Conservation (phyloP, 2,888 invertebrate species). For the Dryobota labecula region DNA sequence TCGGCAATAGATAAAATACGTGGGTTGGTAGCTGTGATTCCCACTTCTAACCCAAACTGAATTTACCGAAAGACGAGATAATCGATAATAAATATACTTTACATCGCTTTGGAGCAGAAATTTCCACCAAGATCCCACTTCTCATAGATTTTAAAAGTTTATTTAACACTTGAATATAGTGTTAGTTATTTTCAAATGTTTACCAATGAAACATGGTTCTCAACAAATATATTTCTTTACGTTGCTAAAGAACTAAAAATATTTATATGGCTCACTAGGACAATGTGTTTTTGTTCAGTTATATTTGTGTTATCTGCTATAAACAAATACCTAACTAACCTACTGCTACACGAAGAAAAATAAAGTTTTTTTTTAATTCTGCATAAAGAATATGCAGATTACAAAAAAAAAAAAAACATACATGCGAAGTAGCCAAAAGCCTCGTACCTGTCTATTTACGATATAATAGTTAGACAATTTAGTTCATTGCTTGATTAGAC, state of each 20-base stretch:
- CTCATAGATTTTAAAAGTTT: conserved; percentile 53
- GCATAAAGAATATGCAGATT: no score
- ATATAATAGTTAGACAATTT: no score
- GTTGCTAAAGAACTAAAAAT: conserved; percentile 20
- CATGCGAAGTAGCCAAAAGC: no score
- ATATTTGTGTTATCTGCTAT: not conserved
- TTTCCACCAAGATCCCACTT: conserved; percentile 39
- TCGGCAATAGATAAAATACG: conserved; percentile 64
- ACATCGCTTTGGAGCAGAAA: conserved; percentile 27
- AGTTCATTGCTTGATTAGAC: no score
- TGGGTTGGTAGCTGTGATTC: conserved; percentile 58
- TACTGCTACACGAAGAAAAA: not conserved
- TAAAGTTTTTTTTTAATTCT: no score
- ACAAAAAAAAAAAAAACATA: no score
- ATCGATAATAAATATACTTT: conserved; percentile 61
- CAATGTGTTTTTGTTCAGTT: conserved; percentile 44
- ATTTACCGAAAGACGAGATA: conserved; percentile 63
- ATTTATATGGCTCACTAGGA: conserved; percentile 38
- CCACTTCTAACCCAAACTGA: conserved; percentile 61
- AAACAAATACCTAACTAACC: not conserved
- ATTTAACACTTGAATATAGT: conserved; percentile 40
- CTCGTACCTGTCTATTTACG: no score
- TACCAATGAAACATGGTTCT: conserved; percentile 23
- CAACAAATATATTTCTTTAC: conserved; percentile 32
- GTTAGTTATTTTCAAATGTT: conserved; percentile 43